phyloP scores from a whole-genome alignment of 2,113 vertebrate genomes.

The Dromiciops gliroides region DNA sequence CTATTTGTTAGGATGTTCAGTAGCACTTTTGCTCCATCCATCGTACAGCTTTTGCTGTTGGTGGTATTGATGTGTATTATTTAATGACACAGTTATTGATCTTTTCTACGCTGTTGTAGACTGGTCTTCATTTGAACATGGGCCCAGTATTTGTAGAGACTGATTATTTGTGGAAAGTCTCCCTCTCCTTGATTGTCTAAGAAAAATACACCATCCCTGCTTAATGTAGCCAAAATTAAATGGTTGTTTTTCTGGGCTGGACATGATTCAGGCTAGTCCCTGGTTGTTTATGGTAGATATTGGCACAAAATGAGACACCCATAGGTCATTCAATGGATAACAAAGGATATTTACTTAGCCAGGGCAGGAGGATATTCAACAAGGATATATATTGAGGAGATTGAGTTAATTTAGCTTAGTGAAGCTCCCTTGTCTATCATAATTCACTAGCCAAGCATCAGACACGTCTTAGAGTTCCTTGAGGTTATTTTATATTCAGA shows the following conservation, averaged over 20 bases:
- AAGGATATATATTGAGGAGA: not conserved
- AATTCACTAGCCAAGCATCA: not conserved
- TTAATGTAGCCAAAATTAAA: not conserved
- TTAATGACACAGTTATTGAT: not conserved
- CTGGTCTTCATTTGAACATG: not conserved
- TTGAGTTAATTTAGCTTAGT: not conserved
- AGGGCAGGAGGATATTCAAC: not conserved
- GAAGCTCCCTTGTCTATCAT: not conserved
- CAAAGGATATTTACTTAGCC: not conserved
- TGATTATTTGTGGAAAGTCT: not conserved
- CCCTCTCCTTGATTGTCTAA: not conserved
- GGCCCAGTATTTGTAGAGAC: not conserved
- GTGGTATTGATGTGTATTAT: not conserved
- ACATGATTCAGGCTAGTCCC: not conserved
- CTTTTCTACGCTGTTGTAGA: not conserved
- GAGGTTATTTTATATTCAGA: not conserved
- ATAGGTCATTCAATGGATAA: not conserved
- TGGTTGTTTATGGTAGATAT: not conserved
- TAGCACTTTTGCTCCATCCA: not conserved
- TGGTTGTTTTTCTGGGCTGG: not conserved
- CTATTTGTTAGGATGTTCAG: not conserved
- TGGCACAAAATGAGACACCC: not conserved
- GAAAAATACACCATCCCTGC: not conserved
- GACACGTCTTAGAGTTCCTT: not conserved
- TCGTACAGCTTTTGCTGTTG: not conserved